Evolutionary conservation across 2,113 vertebrate genomes (phyloP).

Genomic region (Heterotis niloticus): DNA sequence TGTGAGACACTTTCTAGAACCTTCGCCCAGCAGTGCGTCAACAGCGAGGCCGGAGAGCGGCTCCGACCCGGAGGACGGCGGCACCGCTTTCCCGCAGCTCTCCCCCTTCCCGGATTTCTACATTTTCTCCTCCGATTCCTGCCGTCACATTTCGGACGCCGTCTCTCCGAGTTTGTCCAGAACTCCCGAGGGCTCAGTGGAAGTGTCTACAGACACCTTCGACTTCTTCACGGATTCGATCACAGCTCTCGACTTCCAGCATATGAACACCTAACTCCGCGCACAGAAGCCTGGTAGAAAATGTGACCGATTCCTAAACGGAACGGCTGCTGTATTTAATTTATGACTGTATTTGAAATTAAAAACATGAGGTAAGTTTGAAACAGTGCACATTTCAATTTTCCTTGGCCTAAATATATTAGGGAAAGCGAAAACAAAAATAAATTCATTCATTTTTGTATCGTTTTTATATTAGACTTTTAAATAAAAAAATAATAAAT

Average conservation of each 20-base stretch:
- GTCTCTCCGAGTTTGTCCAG: conserved; percentile 86
- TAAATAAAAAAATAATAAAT: not conserved
- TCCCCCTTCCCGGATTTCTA: conserved; percentile 88
- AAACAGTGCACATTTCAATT: conserved; percentile 33
- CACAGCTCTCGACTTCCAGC: conserved; percentile 89
- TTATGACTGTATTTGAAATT: conserved; percentile 57
- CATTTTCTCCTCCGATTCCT: conserved; percentile 84
- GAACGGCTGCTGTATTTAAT: conserved; percentile 45
- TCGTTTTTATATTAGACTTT: conserved; percentile 64
- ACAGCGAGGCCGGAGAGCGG: conserved; percentile 93
- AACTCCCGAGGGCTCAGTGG: conserved; percentile 81
- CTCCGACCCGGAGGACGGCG: conserved; percentile 91
- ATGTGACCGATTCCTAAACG: conserved; percentile 32
- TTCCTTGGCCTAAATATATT: conserved; percentile 56
- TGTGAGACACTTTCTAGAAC: conserved; percentile 89
- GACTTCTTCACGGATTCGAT: conserved; percentile 95
- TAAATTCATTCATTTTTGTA: conserved; percentile 91
- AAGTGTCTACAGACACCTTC: conserved; percentile 84
- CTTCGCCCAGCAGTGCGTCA: conserved; percentile 85
- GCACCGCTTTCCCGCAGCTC: conserved; percentile 79
- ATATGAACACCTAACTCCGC: conserved; percentile 84
- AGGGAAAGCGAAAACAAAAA: conserved; percentile 65
- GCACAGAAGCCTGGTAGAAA: not conserved
- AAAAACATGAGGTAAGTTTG: conserved; percentile 68
- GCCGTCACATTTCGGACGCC: conserved; percentile 83